A percentile compares a stretch with the other conserved stretches of the same genome.
Conservation (phyloP, 2,797 vertebrate species). For the Fundulus diaphanus region DNA sequence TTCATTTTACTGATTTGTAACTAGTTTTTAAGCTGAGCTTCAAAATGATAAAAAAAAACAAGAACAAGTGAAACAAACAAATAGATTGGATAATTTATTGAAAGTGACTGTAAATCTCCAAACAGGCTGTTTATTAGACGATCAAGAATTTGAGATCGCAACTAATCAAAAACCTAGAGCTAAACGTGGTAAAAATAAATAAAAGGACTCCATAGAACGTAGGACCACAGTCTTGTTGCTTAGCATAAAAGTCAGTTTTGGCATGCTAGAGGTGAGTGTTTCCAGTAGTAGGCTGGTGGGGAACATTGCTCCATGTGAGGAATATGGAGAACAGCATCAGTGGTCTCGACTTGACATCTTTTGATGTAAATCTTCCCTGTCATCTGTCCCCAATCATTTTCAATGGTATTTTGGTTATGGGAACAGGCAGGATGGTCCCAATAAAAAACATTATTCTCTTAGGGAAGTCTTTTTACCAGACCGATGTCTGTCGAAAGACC, state of each 20-base stretch:
- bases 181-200: background rate
- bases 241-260: background rate
- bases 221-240: background rate
- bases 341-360: background rate
- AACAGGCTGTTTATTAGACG: background rate
- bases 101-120: background rate
- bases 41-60: background rate
- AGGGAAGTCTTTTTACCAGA: background rate
- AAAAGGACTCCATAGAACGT: background rate
- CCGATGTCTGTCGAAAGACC: background rate
- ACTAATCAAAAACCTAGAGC: background rate
- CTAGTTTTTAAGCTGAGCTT: background rate
- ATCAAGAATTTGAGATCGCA: background rate
- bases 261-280: background rate
- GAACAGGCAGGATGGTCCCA: too few species aligned
- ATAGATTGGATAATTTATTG: background rate
- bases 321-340: background rate
- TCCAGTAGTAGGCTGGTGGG: background rate
- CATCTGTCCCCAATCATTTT: background rate
- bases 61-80: background rate
- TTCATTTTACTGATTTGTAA: background rate
- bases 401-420: background rate
- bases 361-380: background rate
- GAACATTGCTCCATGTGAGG: background rate
- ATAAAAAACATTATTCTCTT: background rate